Base-by-base conservation (phyloP, 2,797 vertebrate species). In the Tolypeutes matacus region DNA sequence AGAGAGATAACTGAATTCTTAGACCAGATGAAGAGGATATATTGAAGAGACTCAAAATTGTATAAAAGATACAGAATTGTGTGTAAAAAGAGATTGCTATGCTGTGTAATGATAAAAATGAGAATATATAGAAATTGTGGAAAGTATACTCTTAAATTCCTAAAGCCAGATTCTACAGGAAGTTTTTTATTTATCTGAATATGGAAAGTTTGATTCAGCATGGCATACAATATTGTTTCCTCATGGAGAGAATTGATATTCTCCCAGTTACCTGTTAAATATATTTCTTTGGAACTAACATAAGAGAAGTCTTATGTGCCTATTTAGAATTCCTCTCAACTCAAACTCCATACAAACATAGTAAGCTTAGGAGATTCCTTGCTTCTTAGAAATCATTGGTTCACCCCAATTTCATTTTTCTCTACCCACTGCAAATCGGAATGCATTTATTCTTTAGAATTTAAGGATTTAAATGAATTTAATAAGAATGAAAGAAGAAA, bases 61-160 rank as follows among this genome's bases (percentile, higher is more conserved):
- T 58, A 64, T 51, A 81, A 75, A 80, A 36, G 7, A 53, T 31
- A 60, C 7, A 81, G 39, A 88, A 85, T 84, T 56, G 5, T 84
- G 42, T 14, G 3, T 73, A 39, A 82, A 70, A 91, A 1, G 42
- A 60, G 42, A 49, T 60, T 65, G 13, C 23, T 13, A 7, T 78
- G 14, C 4, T 91, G 65, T 88, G 65, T 65, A 91, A 70, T 78
- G 23, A 56, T n/a, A 78, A 89, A 64, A 70, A 77, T 70, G 5
- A 87, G 93, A 82, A 56, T 51, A 25, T 31, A 94, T 78, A 46
- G 72, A 89, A 91, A 73, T 73, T 73, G 25, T 51, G 18, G 10
- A 18, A 69, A 84, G 23, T 49, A 64, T n/a, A 34, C 8, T 69
- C 82, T 84, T 80, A 75, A 72, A 89, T 73, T 80, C 5, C 17